A percentile compares a stretch with the other conserved stretches of the same genome.
Conservation (phyloP, 2,113 vertebrate species). For the Psilopsiagon aurifrons region DNA sequence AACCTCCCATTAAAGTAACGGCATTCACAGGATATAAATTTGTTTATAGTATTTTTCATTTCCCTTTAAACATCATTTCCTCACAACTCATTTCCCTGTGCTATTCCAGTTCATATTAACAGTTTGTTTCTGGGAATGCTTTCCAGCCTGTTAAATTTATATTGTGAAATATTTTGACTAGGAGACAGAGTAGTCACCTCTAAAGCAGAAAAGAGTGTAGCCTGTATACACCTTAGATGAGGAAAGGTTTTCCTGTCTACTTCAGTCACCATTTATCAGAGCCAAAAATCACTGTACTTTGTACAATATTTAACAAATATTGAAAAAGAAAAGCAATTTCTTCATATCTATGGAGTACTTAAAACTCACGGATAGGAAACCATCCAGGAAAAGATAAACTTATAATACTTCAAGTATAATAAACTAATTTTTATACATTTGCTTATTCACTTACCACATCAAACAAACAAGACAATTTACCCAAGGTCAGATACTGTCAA, state of each 20-base stretch:
- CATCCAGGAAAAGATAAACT: not conserved
- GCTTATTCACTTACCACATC: not conserved
- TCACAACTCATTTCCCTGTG: conserved; percentile 1
- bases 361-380: not conserved
- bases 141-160: conserved; percentile 33
- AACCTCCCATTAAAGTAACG: not conserved
- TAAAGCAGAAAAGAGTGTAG: not conserved
- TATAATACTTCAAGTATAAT: not conserved
- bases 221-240: not conserved
- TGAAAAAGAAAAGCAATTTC: not conserved
- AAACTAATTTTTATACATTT: not conserved
- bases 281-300: not conserved
- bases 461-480: not conserved
- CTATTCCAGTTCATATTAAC: conserved; percentile 10
- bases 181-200: not conserved
- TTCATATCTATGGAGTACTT: not conserved
- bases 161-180: conserved; percentile 59
- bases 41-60: not conserved
- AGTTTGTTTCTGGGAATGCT: conserved; percentile 43
- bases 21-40: not conserved
- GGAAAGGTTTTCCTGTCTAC: not conserved
- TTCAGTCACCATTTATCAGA: not conserved
- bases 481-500: not conserved
- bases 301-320: not conserved
- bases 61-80: conserved; percentile 4